Evolutionary conservation across 2,113 vertebrate species (phyloP).

Genomic region (Phodopus roborovskii): DNA sequence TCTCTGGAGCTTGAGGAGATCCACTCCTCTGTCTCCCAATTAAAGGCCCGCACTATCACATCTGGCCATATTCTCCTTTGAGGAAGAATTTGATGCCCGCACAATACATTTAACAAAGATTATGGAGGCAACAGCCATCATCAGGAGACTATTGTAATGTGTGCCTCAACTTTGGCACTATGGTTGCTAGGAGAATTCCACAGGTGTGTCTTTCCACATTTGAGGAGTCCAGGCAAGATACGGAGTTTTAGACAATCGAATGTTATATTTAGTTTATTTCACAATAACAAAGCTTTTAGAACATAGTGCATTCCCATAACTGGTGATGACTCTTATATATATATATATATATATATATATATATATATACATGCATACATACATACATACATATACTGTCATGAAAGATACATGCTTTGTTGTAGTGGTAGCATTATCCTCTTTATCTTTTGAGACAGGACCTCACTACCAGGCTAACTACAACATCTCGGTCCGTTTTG

Average conservation of each 20-base stretch:
- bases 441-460: not conserved
- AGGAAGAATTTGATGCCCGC: not conserved
- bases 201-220: not conserved
- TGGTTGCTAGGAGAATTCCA: not conserved
- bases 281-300: not conserved
- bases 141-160: not conserved
- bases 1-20: not conserved
- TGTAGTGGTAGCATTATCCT: too few relatives aligned
- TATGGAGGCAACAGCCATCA: not conserved
- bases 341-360: too few relatives aligned
- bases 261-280: not conserved
- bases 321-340: not conserved
- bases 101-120: conserved; percentile 6
- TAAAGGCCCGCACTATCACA: not conserved
- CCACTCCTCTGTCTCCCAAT: not conserved
- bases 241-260: not conserved
- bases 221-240: not conserved
- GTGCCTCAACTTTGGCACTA: not conserved
- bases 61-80: not conserved
- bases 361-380: too few relatives aligned
- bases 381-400: too few relatives aligned
- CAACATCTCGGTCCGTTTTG: not conserved
- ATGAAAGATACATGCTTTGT: not conserved
- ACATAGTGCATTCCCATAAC: not conserved
- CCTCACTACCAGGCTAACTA: not conserved